Percentiles rank a stretch among this genome's conserved stretches.
Evolutionary conservation across 2,888 invertebrate genomes (phyloP).

Genomic region (Melipona beecheii): DNA sequence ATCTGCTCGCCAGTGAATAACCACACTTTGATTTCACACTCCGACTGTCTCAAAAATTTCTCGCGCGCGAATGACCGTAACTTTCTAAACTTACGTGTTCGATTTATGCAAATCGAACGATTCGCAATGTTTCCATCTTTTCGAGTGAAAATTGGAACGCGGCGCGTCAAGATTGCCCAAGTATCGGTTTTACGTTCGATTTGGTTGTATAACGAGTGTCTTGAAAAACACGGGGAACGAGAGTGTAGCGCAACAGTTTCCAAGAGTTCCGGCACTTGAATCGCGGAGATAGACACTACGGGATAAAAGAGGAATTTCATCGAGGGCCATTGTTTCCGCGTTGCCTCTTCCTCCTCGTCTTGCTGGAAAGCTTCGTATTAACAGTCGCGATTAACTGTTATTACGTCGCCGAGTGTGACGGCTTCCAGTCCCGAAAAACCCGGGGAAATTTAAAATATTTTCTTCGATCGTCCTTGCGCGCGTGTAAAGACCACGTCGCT

Average conservation of each 20-base stretch:
- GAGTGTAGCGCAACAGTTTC: slow-evolving; percentile 15
- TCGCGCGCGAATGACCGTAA: neutral
- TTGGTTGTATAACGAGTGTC: slow-evolving; percentile 44
- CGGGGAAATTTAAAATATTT: slow-evolving; percentile 20
- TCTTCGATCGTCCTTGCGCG: neutral
- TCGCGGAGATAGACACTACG: slow-evolving; percentile 50
- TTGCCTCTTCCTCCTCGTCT: slow-evolving; percentile 53
- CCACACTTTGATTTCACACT: neutral
- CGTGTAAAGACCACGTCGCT: neutral
- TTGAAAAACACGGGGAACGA: slow-evolving; percentile 30
- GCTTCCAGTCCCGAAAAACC: slow-evolving; percentile 5
- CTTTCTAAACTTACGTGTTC: neutral
- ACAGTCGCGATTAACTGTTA: slow-evolving; percentile 49
- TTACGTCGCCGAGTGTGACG: slow-evolving; percentile 36
- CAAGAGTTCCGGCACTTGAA: slow-evolving; percentile 46
- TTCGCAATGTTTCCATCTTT: neutral
- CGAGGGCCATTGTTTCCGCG: slow-evolving; percentile 55
- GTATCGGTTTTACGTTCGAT: slow-evolving; percentile 2
- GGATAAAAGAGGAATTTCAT: slow-evolving; percentile 56
- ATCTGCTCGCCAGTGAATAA: too few species aligned
- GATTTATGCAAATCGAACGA: neutral
- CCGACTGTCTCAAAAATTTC: neutral
- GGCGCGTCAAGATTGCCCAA: neutral
- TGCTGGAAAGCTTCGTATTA: slow-evolving; percentile 53
- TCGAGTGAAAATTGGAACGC: neutral